Base-by-base conservation (phyloP, 2,797 vertebrate species). In the Oophaga sylvatica region DNA sequence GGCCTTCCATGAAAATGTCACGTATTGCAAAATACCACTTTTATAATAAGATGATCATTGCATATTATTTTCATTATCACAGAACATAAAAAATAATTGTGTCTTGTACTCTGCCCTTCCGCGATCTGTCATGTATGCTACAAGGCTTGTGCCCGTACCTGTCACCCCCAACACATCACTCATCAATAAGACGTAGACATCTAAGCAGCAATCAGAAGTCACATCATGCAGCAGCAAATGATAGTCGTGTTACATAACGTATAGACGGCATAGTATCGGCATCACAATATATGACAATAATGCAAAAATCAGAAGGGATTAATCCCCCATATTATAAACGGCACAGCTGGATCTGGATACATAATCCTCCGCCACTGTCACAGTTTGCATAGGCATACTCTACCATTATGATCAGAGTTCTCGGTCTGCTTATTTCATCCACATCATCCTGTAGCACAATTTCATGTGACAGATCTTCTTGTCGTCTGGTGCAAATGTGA, bases 341-440 rank as follows among this genome's bases (percentile, higher is more conserved):
- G 17, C 0, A 9, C 15, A 73, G 62, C 85, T 90, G 68, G 20
- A 75, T 89, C 87, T 85, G 11, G 48, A 91, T 13, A 35, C 90
- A 87, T 31, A 90, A 91, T 87, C 90, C 85, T 70, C 56, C 73
- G 56, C 84, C 16, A 45, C 31, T 13, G 48, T 65, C 26, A 87
- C 84, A 79, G 85, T 71, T 63, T 7, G 81, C 91, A 83, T 90
- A 90, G 87, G 80, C 57, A 91, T 91, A 93, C 93, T 68, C 91
- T 99, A 99, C 98, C 98, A 97, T 99, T 91, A 98, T 93, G 93
- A 97, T 93, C 95, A 97, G 95, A 92, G 96, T 96, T 93, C 96
- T 93, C 91, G 97, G 96, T 95, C 96, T 95, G 92, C 95, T 96
- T 94, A 96, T 96, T 94, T 95, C 95, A 89, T 95, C 93, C 80